Evolutionary conservation across 2,888 invertebrate genomes (phyloP).

Genomic region (Pachydiplax longipennis): DNA sequence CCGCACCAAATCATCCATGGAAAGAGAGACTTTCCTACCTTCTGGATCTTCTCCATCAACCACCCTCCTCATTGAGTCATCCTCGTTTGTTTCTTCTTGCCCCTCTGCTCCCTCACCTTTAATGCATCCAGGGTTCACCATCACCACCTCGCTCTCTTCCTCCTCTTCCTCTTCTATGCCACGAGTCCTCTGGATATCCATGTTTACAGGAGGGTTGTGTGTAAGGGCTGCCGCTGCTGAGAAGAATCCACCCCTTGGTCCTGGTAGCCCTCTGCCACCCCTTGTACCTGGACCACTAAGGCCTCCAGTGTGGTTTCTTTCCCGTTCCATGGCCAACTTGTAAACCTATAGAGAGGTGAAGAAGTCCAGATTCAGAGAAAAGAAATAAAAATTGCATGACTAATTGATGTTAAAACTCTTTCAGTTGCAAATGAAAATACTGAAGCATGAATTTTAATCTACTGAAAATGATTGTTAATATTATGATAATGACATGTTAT

Average conservation of each 20-base stretch:
- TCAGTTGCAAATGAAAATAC: too few relatives aligned
- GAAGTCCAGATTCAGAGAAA: constrained; percentile 29
- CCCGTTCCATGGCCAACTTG: constrained; percentile 78
- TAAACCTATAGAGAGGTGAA: constrained; percentile 67
- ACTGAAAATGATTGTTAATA: too few relatives aligned
- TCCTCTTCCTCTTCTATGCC: constrained; percentile 23
- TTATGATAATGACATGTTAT: too few relatives aligned
- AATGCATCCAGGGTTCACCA: constrained; percentile 45
- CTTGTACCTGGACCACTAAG: constrained; percentile 58
- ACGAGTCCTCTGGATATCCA: constrained; percentile 4
- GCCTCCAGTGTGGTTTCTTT: constrained; percentile 72
- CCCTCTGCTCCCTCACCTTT: constrained; percentile 27
- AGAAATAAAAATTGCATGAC: neutral
- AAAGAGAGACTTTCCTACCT: constrained; percentile 63
- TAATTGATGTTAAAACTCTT: too few relatives aligned
- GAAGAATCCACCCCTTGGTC: constrained; percentile 11
- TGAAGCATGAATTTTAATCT: too few relatives aligned
- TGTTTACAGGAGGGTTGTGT: neutral
- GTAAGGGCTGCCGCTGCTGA: constrained; percentile 17
- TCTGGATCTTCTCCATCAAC: constrained; percentile 24
- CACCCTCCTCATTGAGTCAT: constrained; percentile 4
- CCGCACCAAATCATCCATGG: constrained; percentile 68
- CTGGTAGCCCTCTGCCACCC: neutral
- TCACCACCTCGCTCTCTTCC: constrained; percentile 32
- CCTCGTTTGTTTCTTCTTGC: constrained; percentile 13